A percentile compares a stretch with the other conserved stretches of the same genome.
Conservation (phyloP, 2,797 vertebrate genomes). For the Squalus acanthias region DNA sequence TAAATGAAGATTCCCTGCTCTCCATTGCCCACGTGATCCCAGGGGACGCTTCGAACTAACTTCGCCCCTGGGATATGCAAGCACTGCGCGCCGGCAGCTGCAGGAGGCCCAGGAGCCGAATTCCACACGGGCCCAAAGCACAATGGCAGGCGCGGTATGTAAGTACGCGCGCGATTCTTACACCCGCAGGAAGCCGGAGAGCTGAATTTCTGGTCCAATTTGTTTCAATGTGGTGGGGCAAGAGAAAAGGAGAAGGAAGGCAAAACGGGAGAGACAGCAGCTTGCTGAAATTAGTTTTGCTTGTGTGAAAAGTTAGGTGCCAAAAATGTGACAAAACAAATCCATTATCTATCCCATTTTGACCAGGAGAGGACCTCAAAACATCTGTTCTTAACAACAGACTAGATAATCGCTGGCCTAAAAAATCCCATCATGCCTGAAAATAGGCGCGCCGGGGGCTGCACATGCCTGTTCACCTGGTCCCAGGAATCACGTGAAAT, state of each 20-base stretch:
- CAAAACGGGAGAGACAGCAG: neutral
- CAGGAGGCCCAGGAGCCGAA: too few relatives aligned
- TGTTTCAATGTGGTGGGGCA: neutral
- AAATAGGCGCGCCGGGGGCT: neutral
- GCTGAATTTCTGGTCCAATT: neutral
- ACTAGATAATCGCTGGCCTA: neutral
- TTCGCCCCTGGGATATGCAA: too few relatives aligned
- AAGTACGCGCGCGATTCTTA: too few relatives aligned
- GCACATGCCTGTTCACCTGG: neutral
- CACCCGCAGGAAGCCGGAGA: too few relatives aligned
- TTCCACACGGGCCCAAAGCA: too few relatives aligned
- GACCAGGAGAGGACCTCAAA: neutral
- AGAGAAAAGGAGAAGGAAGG: neutral
- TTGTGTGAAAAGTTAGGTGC: neutral
- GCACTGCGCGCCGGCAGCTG: too few relatives aligned
- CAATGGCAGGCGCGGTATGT: too few relatives aligned
- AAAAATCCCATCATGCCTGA: neutral
- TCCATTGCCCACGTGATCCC: too few relatives aligned
- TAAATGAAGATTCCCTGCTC: too few relatives aligned
- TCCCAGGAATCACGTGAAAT: neutral
- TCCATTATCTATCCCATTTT: neutral
- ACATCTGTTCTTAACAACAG: neutral
- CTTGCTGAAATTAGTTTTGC: neutral
- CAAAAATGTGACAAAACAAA: slow-evolving; percentile 15
- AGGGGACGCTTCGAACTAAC: too few relatives aligned